Conservation (phyloP, 2,113 vertebrate genomes). For the Columba livia region DNA sequence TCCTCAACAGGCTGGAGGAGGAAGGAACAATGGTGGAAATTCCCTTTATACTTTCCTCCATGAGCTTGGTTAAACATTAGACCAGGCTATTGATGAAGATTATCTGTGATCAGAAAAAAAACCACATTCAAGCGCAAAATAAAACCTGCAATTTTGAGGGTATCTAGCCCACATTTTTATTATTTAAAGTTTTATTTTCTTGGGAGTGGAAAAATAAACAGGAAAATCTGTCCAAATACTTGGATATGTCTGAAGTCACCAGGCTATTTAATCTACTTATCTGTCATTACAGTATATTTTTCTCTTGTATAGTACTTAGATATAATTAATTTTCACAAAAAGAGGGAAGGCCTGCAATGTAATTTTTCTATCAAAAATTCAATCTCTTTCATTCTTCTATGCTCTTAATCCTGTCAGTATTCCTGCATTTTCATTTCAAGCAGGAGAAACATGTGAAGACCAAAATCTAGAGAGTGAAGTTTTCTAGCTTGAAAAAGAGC, state of each 20-base stretch:
- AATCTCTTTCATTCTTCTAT: background rate
- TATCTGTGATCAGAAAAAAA: background rate
- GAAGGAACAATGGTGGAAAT: background rate
- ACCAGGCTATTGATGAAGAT: background rate
- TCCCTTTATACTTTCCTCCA: background rate
- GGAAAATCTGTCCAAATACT: background rate
- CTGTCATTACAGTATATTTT: background rate
- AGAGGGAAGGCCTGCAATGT: background rate
- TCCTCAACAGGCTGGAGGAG: background rate
- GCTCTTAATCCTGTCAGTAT: background rate
- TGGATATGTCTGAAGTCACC: background rate
- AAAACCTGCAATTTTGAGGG: fast-evolving
- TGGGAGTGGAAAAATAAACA: background rate
- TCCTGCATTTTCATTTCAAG: background rate
- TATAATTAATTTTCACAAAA: background rate
- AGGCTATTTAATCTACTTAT: background rate
- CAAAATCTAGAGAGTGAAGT: background rate
- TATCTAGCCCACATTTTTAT: background rate
- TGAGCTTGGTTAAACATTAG: background rate
- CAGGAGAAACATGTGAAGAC: background rate
- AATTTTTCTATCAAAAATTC: background rate
- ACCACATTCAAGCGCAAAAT: fast-evolving
- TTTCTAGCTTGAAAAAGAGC: background rate
- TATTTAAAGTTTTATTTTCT: background rate
- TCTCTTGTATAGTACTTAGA: background rate